Base-by-base conservation (phyloP, 2,888 invertebrate genomes). In the Hybos culiciformis region DNA sequence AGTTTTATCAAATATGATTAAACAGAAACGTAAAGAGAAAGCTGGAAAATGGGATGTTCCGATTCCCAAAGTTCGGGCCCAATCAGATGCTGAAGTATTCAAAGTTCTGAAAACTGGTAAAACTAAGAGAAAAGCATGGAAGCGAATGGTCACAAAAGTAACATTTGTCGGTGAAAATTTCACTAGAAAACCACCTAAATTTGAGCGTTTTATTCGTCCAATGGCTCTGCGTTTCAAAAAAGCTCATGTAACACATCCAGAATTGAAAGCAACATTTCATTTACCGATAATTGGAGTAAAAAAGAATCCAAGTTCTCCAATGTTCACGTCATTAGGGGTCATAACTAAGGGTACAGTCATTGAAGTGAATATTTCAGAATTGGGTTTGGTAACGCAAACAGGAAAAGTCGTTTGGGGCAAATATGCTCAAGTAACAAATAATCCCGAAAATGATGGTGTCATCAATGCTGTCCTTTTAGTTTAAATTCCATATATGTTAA, bases 371-470 rank as follows among this genome's bases (percentile, higher is more conserved):
- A 92, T 99, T 54, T 94, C 93, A 6, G 98, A 98, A 68, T 72
- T 98, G 48, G 98, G 98, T 70, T 73, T 99, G 48, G 98, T 99
- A 2, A 99, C 98, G 1, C 94, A 96, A 64, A 87, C 91, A 8
- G 98, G 98, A 46, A 99, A 96, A 76, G 94, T 99, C 38, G 92
- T 99, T 1, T 98, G 98, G 98, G 98, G 97, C 46, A 98, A 99
- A 73, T 98, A 93, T 63, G 98, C 98, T 0, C 98, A 97, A 69
- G 96, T 98, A 15, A 97, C 97, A 0, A 99, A 99, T 67, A 91
- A 97, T 70, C 98, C 98, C 0, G 98, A 98, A 67, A 98, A 98
- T 69, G 98, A 98, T 73, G 98, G 98, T 15, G 97, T 96, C 60
- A 94, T 99, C 46, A 99, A 99, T 72, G 96, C 97, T 61, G 90